phyloP scores from a whole-genome alignment of 92 coral and sea anemone species.

The Actinernus sp. region DNA sequence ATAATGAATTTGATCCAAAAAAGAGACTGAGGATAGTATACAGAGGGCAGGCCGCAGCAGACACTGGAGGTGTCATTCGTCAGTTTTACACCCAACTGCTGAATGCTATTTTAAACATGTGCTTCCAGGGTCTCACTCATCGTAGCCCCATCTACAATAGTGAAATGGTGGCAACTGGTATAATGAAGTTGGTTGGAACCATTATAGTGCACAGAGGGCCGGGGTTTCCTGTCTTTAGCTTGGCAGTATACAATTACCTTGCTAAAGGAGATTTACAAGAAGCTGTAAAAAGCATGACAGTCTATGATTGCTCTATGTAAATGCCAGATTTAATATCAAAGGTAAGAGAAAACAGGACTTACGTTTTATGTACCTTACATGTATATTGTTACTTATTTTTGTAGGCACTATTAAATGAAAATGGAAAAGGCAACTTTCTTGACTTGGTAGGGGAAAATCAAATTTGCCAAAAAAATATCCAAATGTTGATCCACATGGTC shows the following conservation, averaged over 20 bases:
- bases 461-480: too few relatives aligned
- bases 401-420: too few relatives aligned
- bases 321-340: conserved; percentile 42
- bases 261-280: conserved; percentile 51
- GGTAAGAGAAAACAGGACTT: conserved; percentile 21
- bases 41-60: conserved; percentile 66
- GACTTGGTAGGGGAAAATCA: too few relatives aligned
- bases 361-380: too few relatives aligned
- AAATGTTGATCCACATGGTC: too few relatives aligned
- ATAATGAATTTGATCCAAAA: conserved; percentile 59
- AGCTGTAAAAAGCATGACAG: conserved; percentile 50
- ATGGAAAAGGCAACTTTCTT: too few relatives aligned
- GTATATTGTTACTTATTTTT: too few relatives aligned
- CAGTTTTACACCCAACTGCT: conserved; percentile 74
- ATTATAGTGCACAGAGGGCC: conserved; percentile 81
- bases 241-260: conserved; percentile 51
- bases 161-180: conserved; percentile 67
- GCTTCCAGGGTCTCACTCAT: conserved; percentile 56
- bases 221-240: conserved; percentile 68
- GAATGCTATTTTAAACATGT: conserved; percentile 19
- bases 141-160: conserved; percentile 65
- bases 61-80: conserved; percentile 67
- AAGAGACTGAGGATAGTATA: conserved; percentile 48
- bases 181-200: conserved; percentile 62
- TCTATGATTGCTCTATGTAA: conserved; percentile 54